These are phyloP conservation scores for Turdus rufiventris DNA, from an alignment of 2,113 vertebrate species.

Conservation along the genomic window DNA sequence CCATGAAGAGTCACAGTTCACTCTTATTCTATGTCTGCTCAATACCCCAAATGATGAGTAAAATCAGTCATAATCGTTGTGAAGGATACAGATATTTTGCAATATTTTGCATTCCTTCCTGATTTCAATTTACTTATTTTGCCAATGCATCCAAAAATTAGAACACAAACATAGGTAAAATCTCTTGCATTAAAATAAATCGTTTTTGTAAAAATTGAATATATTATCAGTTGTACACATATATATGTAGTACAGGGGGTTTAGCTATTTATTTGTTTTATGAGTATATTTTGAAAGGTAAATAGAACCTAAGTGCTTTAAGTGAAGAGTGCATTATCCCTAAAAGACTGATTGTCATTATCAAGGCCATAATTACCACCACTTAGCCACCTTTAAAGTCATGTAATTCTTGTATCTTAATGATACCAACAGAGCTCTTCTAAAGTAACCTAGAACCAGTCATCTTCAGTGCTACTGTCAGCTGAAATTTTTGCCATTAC, in stretches of 20 bases:
- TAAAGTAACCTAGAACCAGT: background rate
- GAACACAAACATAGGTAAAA: background rate
- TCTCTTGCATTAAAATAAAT: background rate
- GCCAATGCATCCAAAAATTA: background rate
- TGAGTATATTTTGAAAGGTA: background rate
- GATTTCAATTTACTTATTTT: background rate
- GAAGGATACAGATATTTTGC: background rate
- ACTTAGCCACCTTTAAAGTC: background rate
- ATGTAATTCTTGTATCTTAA: background rate
- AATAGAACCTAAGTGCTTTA: background rate
- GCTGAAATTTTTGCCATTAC: conserved; percentile 7
- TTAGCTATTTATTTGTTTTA: background rate
- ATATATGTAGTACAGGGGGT: background rate
- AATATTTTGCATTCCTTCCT: background rate
- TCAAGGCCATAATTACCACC: background rate
- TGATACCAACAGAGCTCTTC: background rate
- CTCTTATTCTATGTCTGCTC: background rate
- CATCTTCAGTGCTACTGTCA: background rate
- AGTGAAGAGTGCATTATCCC: background rate
- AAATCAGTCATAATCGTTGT: background rate
- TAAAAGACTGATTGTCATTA: background rate
- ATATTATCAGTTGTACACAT: background rate
- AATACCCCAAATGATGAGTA: background rate
- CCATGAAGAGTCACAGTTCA: background rate
- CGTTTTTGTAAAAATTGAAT: background rate